Evolutionary conservation across 1,140 invertebrate species (phyloP), one percentile per base, ranked within the genome.

Genomic region (silkworm (Bombyx mori)): DNA sequence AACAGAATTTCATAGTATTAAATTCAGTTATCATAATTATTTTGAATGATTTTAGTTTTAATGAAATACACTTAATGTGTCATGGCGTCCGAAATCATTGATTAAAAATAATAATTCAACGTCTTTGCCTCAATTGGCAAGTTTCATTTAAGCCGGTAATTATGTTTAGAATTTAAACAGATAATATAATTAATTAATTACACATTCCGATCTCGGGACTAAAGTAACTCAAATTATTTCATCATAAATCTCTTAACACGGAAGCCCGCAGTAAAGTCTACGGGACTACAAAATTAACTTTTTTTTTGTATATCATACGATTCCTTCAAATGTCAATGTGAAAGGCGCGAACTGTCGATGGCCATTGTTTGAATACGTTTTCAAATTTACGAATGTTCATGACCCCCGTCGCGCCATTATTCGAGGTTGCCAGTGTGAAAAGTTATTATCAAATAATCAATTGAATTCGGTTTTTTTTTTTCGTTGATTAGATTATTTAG

Each of bases 401-500:
- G 68, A 69, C 56, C 71, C 81, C 81, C 75, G 79, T 68, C 57
- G 79, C 67, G 76, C 69, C 69, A 77, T 84, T 84, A 82, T 84
- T 79, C 71, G 77, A 72, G 73, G 76, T 71, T 75, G 79, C 73
- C 63, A 75, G 71, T 69, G 72, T 75, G 69, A 76, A 76, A 81
- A 76, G 66, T 59, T 68, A 65, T 69, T 72, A 77, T 74, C 26
- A 35, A 72, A 65, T 71, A 63, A 64, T 69, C 68, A 73, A 77
- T 77, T 73, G 69, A 79, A 69, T 68, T 60, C 63, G 62, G 60
- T 68, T 57, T 56, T 66, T 73, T 71, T 78, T 71, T 68, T 43
- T 58, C 56, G 54, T 48, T 49, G 22, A 12, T 63, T 69, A 63
- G 60, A 66, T 60, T 66, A 18, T 18, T 18, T 18, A 18, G 12